These are phyloP conservation scores for Zaprionus lachaisei DNA, from an alignment of 1,140 invertebrate genomes.

Conservation along the genomic window DNA sequence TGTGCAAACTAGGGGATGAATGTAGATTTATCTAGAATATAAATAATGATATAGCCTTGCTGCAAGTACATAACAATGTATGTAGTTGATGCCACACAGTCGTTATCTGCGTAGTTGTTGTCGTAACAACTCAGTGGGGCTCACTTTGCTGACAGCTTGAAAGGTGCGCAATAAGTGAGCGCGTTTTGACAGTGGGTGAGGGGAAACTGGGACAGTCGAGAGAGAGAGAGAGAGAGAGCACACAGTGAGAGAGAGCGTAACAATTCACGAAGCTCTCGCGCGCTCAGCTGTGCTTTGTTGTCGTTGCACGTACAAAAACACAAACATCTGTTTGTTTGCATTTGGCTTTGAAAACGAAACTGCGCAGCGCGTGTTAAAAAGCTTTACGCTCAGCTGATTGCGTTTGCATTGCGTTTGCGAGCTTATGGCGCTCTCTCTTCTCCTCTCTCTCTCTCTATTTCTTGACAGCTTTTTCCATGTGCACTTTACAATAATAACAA, in stretches of 20 bases:
- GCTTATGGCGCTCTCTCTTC: slow-evolving; percentile 16
- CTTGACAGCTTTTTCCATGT: slow-evolving; percentile 31
- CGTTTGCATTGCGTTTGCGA: slow-evolving; percentile 45
- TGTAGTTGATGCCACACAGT: slow-evolving; percentile 15
- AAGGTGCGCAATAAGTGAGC: slow-evolving; percentile 70
- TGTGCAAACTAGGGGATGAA: slow-evolving; percentile 32
- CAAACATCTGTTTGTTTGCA: slow-evolving; percentile 57
- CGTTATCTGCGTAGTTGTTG: slow-evolving; percentile 40
- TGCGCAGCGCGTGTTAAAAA: slow-evolving; percentile 51
- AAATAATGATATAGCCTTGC: slow-evolving; percentile 44
- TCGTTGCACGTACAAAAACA: slow-evolving; percentile 45
- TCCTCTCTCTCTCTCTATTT: not conserved
- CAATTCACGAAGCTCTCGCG: slow-evolving; percentile 45
- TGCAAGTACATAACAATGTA: slow-evolving; percentile 9
- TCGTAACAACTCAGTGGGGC: slow-evolving; percentile 63
- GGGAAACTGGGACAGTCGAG: slow-evolving; percentile 29
- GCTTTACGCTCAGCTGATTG: slow-evolving; percentile 54
- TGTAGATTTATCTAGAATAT: slow-evolving; percentile 38
- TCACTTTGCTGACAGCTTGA: slow-evolving; percentile 64
- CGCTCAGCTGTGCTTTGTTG: slow-evolving; percentile 69
- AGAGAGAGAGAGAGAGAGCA: slow-evolving; percentile 15
- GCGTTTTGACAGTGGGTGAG: slow-evolving; percentile 32
- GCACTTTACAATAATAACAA: slow-evolving; percentile 25
- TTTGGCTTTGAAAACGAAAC: slow-evolving; percentile 38
- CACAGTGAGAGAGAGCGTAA: not conserved